Conservation (phyloP, 2,888 invertebrate genomes). For the Drosophila setosimentum region DNA sequence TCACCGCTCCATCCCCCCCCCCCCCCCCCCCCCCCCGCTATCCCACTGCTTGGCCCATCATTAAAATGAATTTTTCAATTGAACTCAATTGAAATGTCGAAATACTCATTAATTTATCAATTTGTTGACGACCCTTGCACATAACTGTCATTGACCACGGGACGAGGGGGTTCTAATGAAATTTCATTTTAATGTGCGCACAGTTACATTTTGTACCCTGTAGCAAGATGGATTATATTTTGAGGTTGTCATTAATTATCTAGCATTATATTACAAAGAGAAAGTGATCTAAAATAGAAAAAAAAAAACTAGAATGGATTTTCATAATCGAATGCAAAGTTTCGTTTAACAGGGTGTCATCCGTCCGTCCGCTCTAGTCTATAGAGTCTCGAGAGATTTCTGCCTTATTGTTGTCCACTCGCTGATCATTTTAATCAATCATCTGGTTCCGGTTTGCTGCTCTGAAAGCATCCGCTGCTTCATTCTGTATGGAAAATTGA, state of each 20-base stretch:
- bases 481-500: conserved; percentile 13
- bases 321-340: too few species aligned
- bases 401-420: neutral
- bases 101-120: conserved; percentile 75
- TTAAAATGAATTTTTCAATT: conserved; percentile 64
- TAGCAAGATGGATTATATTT: accelerated
- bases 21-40: neutral
- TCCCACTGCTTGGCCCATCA: conserved; percentile 44
- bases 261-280: neutral
- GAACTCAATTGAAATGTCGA: conserved; percentile 69
- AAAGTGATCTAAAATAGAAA: too few species aligned
- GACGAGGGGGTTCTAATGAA: conserved; percentile 5
- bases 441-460: conserved; percentile 8
- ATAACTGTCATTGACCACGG: neutral
- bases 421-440: conserved; percentile 40
- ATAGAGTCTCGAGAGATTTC: neutral
- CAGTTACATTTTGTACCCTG: conserved; percentile 10
- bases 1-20: conserved; percentile 1
- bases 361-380: too few species aligned
- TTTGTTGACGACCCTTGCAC: conserved; percentile 33
- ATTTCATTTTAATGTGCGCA: conserved; percentile 21
- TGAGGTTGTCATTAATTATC: too few species aligned
- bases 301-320: neutral
- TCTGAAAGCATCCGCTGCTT: conserved; percentile 21
- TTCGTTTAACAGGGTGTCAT: neutral